Base-by-base conservation (phyloP, 2,113 vertebrate species). In the Galbula dea region DNA sequence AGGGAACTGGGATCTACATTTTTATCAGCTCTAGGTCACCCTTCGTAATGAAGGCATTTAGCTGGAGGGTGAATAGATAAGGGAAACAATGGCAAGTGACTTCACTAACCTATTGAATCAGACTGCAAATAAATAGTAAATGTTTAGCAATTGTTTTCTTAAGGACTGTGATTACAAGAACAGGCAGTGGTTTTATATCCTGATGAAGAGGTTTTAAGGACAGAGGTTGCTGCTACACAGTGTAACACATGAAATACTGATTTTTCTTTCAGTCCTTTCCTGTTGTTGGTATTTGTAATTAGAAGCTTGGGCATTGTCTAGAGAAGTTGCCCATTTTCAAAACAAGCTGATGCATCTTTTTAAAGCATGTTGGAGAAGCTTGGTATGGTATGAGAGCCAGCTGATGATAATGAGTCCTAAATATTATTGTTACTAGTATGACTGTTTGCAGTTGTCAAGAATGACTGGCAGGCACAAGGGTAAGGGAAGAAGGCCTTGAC, bases 11-110 rank as follows among this genome's bases (percentile, higher is more conserved):
- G 82, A 93, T 89, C 78, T 94, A 65, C 67, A 80, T 95, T 87
- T n/a, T 94, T 75, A 63, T 92, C 84, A 73, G 65, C 91, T 92
- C 45, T 63, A 49, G 87, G 89, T 96, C 86, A 85, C 78, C 30
- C 63, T 71, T 23, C 52, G 30, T 93, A 92, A 94, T 92, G 86
- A 94, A 81, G 78, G 67, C 36, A n/a, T 91, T 95, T 93, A 51
- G 84, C 94, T 80, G 55, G 93, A 90, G 87, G 87, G 63, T 71
- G 43, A 80, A 59, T 34, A 83, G 82, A 34, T 18, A 49, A 61
- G 54, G 30, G n/a, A 62, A 85, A 83, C 46, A 83, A 86, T 73
- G 51, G 71, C 85, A 94, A 83, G 46, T 11, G 4, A 48, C 75
- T 87, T 92, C 45, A 49, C 54, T 65, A 77, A 77, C 41, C 71